Percentiles rank a stretch among this genome's conserved stretches.
Conservation (phyloP, 2,113 vertebrate genomes). For the Entomyzon cyanotis region DNA sequence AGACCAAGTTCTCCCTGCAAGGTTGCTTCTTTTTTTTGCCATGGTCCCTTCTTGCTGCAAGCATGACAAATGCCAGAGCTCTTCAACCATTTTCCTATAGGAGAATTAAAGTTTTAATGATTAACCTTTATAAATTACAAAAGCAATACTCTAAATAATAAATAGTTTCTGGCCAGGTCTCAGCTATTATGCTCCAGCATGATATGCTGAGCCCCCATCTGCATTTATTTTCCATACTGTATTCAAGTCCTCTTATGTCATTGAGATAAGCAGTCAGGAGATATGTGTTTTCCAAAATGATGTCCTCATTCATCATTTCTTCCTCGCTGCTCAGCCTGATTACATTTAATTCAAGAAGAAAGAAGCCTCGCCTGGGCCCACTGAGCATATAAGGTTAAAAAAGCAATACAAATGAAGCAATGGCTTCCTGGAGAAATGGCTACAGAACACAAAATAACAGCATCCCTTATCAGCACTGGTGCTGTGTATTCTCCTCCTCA, state of each 20-base stretch:
- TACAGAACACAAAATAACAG: constrained; percentile 30
- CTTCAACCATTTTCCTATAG: constrained; percentile 20
- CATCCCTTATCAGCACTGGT: neutral
- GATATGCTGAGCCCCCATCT: constrained; percentile 40
- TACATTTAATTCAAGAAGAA: constrained; percentile 72
- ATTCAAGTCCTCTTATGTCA: constrained; percentile 65
- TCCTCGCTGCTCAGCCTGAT: constrained; percentile 65
- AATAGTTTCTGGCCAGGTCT: constrained; percentile 20
- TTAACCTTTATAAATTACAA: constrained; percentile 50
- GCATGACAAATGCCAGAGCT: constrained; percentile 5
- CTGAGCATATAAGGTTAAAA: constrained; percentile 65
- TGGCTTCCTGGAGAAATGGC: constrained; percentile 2
- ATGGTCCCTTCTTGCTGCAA: neutral
- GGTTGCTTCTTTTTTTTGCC: neutral
- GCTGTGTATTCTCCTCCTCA: neutral
- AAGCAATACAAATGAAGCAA: constrained; percentile 66
- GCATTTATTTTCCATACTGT: constrained; percentile 53
- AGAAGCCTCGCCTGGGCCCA: constrained; percentile 30
- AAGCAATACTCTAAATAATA: constrained; percentile 41
- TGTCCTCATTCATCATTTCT: constrained; percentile 67
- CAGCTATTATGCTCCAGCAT: constrained; percentile 51
- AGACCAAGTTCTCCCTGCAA: neutral
- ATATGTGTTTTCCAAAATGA: constrained; percentile 64
- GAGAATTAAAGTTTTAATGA: constrained; percentile 34
- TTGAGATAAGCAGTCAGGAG: constrained; percentile 69